Base-by-base conservation (phyloP, 2,888 invertebrate species). In the Anodontia alba region DNA sequence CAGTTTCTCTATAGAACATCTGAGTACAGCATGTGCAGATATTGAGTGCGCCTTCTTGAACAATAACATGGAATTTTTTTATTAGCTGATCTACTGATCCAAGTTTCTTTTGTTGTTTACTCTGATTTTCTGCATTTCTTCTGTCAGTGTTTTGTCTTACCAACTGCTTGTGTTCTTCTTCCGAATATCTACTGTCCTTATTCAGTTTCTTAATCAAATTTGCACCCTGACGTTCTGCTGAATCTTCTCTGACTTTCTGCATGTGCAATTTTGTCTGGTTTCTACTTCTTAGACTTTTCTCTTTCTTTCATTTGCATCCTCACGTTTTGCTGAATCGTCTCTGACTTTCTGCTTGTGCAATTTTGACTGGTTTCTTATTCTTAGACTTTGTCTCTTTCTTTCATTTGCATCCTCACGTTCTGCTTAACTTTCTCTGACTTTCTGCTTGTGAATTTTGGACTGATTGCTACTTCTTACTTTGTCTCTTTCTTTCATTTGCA, bases 1-100 rank as follows among this genome's bases (percentile, higher is more conserved):
- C 78, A 54, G 66, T 51, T 51, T 78, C 36, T 36, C 57, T 23
- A 62, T 68, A 78, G 49, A 74, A 74, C 29, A 68, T 54, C 43
- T 74, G 74, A 23, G 17, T 20, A 54, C 78, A 78, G 36, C 74
- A 74, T 5, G 78, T 69, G 36, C 57, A 78, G 12, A 78, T 51
- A 73, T 74, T 74, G 0, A 69, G 29, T 43, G 79, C 67, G 42
- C 70, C 75, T 36, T 62, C 31, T 67, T 7, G 8, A 31, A 67
- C 36, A 67, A 5, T 36, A n/a, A n/a, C 42, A 42, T 36, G 67
- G 23, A 67, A 67, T 36, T 33, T 36, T 10, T 36, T 42, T 23
- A 29, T 29, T 7, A 57, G 57, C 29, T 26, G 57, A 29, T 26
- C 17, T 8, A 29, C 7, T 29, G 57, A 29, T 57, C 23, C 29